A percentile compares a stretch with the other conserved stretches of the same genome.
These are phyloP conservation scores for Esox niger DNA, from an alignment of 2,113 vertebrate species.

Conservation along the genomic window DNA sequence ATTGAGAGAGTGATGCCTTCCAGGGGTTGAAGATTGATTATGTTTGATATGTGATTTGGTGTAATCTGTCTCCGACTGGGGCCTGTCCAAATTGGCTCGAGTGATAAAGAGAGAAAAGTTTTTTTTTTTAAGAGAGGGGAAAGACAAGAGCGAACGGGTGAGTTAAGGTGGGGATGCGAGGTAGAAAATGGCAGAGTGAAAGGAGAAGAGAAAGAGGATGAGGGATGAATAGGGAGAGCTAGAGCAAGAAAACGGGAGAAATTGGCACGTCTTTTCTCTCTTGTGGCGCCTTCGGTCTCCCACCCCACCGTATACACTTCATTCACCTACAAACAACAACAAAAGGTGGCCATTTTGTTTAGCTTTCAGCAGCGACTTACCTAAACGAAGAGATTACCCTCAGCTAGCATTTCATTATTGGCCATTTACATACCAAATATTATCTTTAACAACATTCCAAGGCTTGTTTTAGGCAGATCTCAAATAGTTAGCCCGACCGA, in stretches of 20 bases:
- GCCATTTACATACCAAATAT: slow-evolving; percentile 44
- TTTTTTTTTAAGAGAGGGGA: slow-evolving; percentile 45
- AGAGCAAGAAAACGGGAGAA: slow-evolving; percentile 39
- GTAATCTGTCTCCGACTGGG: slow-evolving; percentile 74
- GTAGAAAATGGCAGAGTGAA: too few relatives aligned
- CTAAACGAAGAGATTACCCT: slow-evolving; percentile 41
- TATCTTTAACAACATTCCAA: slow-evolving; percentile 35
- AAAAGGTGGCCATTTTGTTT: slow-evolving; percentile 42
- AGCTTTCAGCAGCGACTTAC: slow-evolving; percentile 13
- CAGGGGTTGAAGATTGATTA: slow-evolving; percentile 74
- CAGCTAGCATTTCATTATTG: slow-evolving; percentile 23
- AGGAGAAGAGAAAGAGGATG: slow-evolving; percentile 43
- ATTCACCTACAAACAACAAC: slow-evolving; percentile 48
- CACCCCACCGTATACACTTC: slow-evolving; percentile 29
- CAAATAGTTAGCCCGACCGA: slow-evolving; percentile 51
- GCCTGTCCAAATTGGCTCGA: slow-evolving; percentile 39
- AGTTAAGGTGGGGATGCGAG: slow-evolving; percentile 23
- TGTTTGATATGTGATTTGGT: slow-evolving; percentile 70
- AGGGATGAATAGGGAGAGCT: slow-evolving; percentile 53
- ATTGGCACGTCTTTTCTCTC: slow-evolving; percentile 35
- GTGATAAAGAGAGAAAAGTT: slow-evolving; percentile 57
- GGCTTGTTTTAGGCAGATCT: slow-evolving; percentile 20
- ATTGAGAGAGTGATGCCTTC: slow-evolving; percentile 72
- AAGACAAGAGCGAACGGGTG: not conserved
- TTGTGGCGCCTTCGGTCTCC: slow-evolving; percentile 21